Evolutionary conservation across 2,113 vertebrate genomes (phyloP).

Genomic region (Gulo gulo): DNA sequence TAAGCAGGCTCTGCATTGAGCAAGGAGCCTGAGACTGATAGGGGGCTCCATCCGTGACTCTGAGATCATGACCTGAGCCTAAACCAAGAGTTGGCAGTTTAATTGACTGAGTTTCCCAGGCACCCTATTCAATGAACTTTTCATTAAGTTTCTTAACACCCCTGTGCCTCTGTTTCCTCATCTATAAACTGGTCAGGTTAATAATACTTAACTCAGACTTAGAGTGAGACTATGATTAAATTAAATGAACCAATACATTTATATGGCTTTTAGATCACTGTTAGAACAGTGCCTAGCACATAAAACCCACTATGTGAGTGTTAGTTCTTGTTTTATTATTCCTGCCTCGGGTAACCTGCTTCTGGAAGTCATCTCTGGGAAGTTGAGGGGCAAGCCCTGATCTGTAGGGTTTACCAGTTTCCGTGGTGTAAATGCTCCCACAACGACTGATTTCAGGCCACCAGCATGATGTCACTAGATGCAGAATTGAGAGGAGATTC

Average conservation of each 20-base stretch:
- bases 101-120: background rate
- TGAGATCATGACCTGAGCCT: background rate
- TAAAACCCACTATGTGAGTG: too few relatives aligned
- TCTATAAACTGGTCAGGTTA: background rate
- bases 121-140: background rate
- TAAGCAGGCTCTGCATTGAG: background rate
- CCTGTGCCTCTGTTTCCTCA: background rate
- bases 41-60: background rate
- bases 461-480: background rate
- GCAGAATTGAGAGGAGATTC: background rate
- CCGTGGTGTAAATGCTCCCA: background rate
- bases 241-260: background rate
- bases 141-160: background rate
- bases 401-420: background rate
- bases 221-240: background rate
- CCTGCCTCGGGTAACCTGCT: too few relatives aligned
- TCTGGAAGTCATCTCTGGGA: background rate
- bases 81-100: background rate
- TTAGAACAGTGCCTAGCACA: background rate
- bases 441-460: background rate
- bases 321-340: background rate
- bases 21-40: background rate
- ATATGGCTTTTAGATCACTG: background rate
- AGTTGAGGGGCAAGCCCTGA: background rate
- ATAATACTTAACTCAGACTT: background rate